phyloP scores from a whole-genome alignment of 2,797 vertebrate species.

The Hydrolagus colliei region DNA sequence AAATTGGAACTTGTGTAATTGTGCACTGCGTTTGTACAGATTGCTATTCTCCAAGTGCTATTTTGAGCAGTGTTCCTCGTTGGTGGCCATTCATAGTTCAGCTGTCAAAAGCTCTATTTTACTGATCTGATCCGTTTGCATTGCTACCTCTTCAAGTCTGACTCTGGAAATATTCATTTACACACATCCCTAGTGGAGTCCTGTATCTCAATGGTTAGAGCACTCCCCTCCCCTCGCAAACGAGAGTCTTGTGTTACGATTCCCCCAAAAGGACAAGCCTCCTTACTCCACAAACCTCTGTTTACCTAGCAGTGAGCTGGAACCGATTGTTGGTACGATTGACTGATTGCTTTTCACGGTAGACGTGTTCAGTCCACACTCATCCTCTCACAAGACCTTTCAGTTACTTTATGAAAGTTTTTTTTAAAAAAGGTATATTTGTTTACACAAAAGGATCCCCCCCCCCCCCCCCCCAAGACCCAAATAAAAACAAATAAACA shows the following conservation, averaged over 20 bases:
- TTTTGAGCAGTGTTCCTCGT: not conserved
- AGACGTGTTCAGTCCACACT: not conserved
- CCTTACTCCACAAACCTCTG: too few relatives aligned
- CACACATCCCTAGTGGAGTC: not conserved
- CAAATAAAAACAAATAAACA: not conserved
- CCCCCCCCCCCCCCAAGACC: not conserved
- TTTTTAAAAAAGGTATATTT: not conserved
- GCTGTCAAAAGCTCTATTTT: not conserved
- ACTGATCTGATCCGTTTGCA: not conserved
- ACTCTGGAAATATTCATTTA: not conserved
- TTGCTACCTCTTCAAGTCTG: not conserved
- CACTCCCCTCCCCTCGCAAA: too few relatives aligned
- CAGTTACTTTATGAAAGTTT: slow-evolving; percentile 5
- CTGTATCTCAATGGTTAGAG: too few relatives aligned
- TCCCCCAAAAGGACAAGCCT: too few relatives aligned
- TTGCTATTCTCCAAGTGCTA: too few relatives aligned
- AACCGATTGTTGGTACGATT: too few relatives aligned
- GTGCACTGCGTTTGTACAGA: not conserved
- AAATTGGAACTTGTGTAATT: not conserved
- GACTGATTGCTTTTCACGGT: not conserved
- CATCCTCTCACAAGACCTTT: not conserved
- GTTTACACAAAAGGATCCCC: not conserved
- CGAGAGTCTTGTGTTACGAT: too few relatives aligned
- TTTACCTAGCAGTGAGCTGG: too few relatives aligned
- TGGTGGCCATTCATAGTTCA: not conserved